phyloP scores from a whole-genome alignment of 2,797 vertebrate genomes.

The Notolepis coatsorum region DNA sequence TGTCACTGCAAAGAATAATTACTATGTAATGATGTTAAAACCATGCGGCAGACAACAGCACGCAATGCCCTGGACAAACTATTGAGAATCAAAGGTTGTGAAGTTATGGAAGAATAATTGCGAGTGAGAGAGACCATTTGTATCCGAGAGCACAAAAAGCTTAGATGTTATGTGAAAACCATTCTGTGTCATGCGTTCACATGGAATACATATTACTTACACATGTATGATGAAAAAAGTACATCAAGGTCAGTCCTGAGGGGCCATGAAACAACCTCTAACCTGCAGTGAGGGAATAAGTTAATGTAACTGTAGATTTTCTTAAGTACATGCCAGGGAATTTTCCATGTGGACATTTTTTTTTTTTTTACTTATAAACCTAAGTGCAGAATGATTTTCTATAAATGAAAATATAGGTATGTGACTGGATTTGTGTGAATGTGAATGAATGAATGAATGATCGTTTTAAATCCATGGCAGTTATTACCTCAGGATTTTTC shows the following conservation, averaged over 20 bases:
- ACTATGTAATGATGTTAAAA: slow-evolving; percentile 49
- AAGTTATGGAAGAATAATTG: slow-evolving; percentile 60
- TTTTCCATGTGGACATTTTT: slow-evolving; percentile 66
- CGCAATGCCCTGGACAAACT: slow-evolving; percentile 30
- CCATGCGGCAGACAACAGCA: slow-evolving; percentile 29
- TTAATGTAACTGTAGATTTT: slow-evolving; percentile 79
- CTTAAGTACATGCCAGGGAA: slow-evolving; percentile 71
- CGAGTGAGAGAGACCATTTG: slow-evolving; percentile 59
- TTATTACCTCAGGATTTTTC: too few relatives aligned
- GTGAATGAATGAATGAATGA: not conserved
- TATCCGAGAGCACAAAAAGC: slow-evolving; percentile 59
- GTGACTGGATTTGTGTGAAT: not conserved
- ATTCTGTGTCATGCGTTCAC: slow-evolving; percentile 72
- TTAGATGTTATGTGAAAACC: slow-evolving; percentile 78
- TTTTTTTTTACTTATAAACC: slow-evolving; percentile 50
- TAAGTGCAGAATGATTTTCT: slow-evolving; percentile 33
- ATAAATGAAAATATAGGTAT: slow-evolving; percentile 20
- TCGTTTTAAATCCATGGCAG: too few relatives aligned
- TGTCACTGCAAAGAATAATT: slow-evolving; percentile 57
- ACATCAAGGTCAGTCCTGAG: slow-evolving; percentile 66
- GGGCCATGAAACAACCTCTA: slow-evolving; percentile 75
- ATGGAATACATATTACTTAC: slow-evolving; percentile 83
- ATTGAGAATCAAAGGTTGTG: slow-evolving; percentile 44
- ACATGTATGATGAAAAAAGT: slow-evolving; percentile 78
- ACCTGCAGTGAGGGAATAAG: slow-evolving; percentile 74